Evolutionary conservation across 2,888 invertebrate genomes (phyloP), one percentile per base, ranked within the genome.

Genomic region (Amiota minor): DNA sequence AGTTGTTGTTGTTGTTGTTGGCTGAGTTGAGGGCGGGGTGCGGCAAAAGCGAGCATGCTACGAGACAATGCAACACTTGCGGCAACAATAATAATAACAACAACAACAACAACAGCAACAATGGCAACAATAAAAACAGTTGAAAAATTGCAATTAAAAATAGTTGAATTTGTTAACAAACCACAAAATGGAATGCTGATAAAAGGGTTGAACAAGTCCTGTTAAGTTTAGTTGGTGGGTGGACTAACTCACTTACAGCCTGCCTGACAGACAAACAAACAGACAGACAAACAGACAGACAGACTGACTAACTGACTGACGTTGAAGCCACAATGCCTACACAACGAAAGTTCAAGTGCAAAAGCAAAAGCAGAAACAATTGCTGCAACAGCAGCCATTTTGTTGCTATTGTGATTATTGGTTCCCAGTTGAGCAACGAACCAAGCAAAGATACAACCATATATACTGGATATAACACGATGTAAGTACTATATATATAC

Each of bases 61-160:
- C 35, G 47, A 3, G 47, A 47, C 65, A 35, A 65, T 65, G 65
- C 18, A 35, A 59, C 46, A 56, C 56, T 56, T 56, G 69, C 55
- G 56, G 56, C 46, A 12, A 14, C 67, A 47, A 35, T 49, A 67
- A 49, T 59, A 45, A 11, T 16, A 14, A 14, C 1, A 67, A 67
- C 16, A 23, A 47, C 1, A 18, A 61, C 18, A 11, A 11, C 2
- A 23, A 61, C 12, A 11, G 9, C 18, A 61, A 11, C 20, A 14
- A 14, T 11, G 46, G 47, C 16, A 23, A 49, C 12, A 18, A 61
- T 14, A 12, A 14, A 61, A 23, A 61, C 14, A 12, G 67, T 20
- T 23, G n/a, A 62, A 76, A 84, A 83, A 85, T 82, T 84, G 84
- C 87, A 87, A 87, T 87, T 88, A 88, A 87, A 88, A 87, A 87